A percentile compares a stretch with the other conserved stretches of the same genome.
Conservation (phyloP, 1,140 invertebrate species). For the Panagrolaimus sp. region DNA sequence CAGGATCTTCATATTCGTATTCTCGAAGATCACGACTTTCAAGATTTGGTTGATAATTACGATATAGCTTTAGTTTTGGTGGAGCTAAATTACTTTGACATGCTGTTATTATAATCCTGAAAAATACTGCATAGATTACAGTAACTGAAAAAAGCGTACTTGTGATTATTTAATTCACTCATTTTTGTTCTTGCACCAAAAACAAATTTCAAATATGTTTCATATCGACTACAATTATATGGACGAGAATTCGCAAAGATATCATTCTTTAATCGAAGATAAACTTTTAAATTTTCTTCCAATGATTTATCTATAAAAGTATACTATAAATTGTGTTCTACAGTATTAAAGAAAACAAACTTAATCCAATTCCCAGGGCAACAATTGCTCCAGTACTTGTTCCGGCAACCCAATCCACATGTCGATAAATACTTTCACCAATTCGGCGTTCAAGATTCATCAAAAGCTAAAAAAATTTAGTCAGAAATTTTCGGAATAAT, state of each 20-base stretch:
- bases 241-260: constrained; percentile 80
- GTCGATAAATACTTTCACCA: constrained; percentile 62
- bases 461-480: constrained; percentile 34
- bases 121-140: constrained; percentile 34
- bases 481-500: constrained; percentile 8
- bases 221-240: constrained; percentile 76
- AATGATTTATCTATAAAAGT: constrained; percentile 62
- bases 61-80: constrained; percentile 82
- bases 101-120: constrained; percentile 76
- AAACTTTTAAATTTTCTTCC: constrained; percentile 70
- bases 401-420: constrained; percentile 92
- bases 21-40: constrained; percentile 57
- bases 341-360: constrained; percentile 46
- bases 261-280: constrained; percentile 84
- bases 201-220: constrained; percentile 77
- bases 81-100: constrained; percentile 84
- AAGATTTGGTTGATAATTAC: constrained; percentile 75
- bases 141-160: constrained; percentile 60
- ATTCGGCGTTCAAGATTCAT: constrained; percentile 34
- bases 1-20: constrained; percentile 60
- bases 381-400: constrained; percentile 93
- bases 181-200: constrained; percentile 78
- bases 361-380: constrained; percentile 69
- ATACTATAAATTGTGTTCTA: constrained; percentile 20
- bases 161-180: constrained; percentile 65